Base-by-base conservation (phyloP, 1,140 invertebrate species). In the Palaemon carinicauda region DNA sequence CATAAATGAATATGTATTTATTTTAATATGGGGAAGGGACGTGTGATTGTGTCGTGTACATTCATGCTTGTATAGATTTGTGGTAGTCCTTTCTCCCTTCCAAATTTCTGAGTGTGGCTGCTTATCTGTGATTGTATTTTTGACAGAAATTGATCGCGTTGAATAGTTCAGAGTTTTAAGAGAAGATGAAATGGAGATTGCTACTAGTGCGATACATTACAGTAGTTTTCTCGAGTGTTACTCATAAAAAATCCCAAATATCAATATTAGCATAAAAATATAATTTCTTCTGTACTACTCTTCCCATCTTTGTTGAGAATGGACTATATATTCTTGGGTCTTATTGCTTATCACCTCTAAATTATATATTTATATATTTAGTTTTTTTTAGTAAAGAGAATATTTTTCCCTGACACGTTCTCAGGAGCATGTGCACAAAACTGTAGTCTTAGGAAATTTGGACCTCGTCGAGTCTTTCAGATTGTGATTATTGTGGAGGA, bases 51-150 rank as follows among this genome's bases (percentile, higher is more conserved):
- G 5, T 12, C 5, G 41, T 71, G 65, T 71, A 71, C 24, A 33
- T 29, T 73, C 33, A 33, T 73, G 29, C 31, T 73, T 27, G 21
- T 15, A 27, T n/a, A 27, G 65, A n/a, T 21, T 69, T 21, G 17
- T 75, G 51, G 51, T 53, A 19, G 65, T 50, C 27, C 17, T 74
- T 82, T 80, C 41, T 53, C 24, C 80, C 60, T 86, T 69, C 60
- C 71, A 86, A 74, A 17, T 86, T 60, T 65, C 80, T 60, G 27
- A 52, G 84, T 73, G 83, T 86, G 84, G 41, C 77, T 54, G 31
- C 84, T 86, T 65, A 80, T 53, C 77, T 80, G 84, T 86, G 84
- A 86, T 86, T 86, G 77, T 78, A 74, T 80, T 73, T 65, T 80
- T 78, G 69, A 65, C 84, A 60, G 77, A 80, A 77, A 60, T 78